phyloP scores from a whole-genome alignment of 2,888 invertebrate species.

The Trilocha varians region DNA sequence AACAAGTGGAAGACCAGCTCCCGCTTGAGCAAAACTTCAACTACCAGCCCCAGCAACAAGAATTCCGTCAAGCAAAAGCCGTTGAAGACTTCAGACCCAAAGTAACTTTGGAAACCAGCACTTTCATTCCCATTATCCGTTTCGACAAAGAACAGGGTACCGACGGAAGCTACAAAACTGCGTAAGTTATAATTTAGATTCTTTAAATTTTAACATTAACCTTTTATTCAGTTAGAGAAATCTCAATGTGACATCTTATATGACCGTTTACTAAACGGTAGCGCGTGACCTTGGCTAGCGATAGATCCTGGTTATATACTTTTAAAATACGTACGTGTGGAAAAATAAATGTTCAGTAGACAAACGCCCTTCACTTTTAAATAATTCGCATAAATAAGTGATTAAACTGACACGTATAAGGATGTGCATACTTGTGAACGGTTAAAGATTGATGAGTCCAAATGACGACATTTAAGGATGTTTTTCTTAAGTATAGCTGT shows the following conservation, averaged over 20 bases:
- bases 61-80: conserved; percentile 42
- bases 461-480: too few species aligned
- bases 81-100: conserved; percentile 62
- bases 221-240: not conserved
- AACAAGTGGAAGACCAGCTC: conserved; percentile 41
- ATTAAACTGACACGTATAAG: not conserved
- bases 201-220: conserved; percentile 2
- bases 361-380: conserved; percentile 3
- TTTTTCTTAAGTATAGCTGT: too few species aligned
- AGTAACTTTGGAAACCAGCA: conserved; percentile 74
- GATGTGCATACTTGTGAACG: not conserved
- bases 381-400: not conserved
- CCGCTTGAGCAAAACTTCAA: conserved; percentile 54
- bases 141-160: conserved; percentile 88
- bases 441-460: too few species aligned
- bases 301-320: conserved; percentile 1
- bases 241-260: not conserved
- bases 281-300: not conserved
- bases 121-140: conserved; percentile 85
- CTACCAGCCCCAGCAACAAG: conserved; percentile 29
- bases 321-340: not conserved
- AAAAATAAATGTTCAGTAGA: conserved; percentile 1
- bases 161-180: conserved; percentile 87
- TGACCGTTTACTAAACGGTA: not conserved
- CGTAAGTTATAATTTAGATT: conserved; percentile 67